Evolutionary conservation across 2,113 vertebrate genomes (phyloP), one percentile per base, ranked within the genome.

Genomic region (Heliornis fulica): DNA sequence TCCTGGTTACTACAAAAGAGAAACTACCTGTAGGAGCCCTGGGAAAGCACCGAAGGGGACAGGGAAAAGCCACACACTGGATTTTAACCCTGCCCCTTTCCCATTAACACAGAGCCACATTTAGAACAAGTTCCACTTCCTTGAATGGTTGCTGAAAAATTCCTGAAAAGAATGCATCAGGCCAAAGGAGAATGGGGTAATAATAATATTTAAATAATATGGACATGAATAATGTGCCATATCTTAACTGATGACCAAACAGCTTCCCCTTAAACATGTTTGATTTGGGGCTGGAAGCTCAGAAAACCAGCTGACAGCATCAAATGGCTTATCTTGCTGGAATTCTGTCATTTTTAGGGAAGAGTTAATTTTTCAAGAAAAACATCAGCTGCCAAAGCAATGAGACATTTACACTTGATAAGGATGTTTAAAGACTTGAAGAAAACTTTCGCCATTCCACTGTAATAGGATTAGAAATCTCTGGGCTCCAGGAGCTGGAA

Each of bases 361-460:
- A 56, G 65, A 94, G 61, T 53, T 92, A 81, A 84, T 85, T 92
- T 92, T 61, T 81, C 63, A 81, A 74, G 64, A 53, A 46, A 87
- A 69, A 51, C 78, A 69, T 61, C 86, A 65, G 36, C 89, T 95
- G 89, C 86, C 83, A 84, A 78, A 90, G 89, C 89, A 85, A 90
- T 74, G 40, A 87, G 82, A 78, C 64, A 56, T 56, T 77, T 56
- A 87, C 18, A 29, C 60, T 74, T 61, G 56, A 82, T 84, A 72
- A 92, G 56, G 34, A 74, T 69, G 74, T 46, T 87, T 65, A 78
- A 81, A 87, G 78, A 22, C 79, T 61, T 15, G 1, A 21, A 63
- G 54, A 32, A 76, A 93, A 90, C 59, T 87, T 92, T n/a, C 32
- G 14, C 66, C 48, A 63, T 45, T 75, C 71, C 38, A 5, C 57